Conservation (phyloP, 2,113 vertebrate species). For the Ptilorrhoa leucosticta region DNA sequence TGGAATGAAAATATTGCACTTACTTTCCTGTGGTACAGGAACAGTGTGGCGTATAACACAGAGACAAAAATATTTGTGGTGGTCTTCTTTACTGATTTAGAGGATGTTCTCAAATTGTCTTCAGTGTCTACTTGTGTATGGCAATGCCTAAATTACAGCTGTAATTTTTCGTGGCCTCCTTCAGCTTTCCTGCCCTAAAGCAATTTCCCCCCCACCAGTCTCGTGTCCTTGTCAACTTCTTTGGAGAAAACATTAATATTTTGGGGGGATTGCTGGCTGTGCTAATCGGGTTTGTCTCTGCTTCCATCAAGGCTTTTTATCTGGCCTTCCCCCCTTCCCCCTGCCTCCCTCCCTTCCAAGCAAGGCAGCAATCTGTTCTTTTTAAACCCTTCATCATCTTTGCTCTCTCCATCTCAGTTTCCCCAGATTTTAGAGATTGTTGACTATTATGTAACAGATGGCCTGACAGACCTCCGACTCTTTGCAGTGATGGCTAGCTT, state of each 20-base stretch:
- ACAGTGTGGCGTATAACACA: not conserved
- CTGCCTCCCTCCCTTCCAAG: constrained; percentile 28
- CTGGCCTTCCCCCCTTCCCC: not conserved
- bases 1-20: not conserved
- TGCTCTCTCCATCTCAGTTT: constrained; percentile 62
- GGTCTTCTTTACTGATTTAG: not conserved
- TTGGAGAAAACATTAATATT: constrained; percentile 34
- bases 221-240: constrained; percentile 51
- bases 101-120: not conserved
- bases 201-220: not conserved
- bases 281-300: constrained; percentile 65
- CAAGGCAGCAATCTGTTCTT: constrained; percentile 75
- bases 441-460: constrained; percentile 92
- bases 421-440: constrained; percentile 90
- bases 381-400: constrained; percentile 76
- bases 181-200: constrained; percentile 27
- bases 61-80: not conserved
- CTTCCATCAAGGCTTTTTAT: constrained; percentile 68
- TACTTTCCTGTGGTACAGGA: not conserved
- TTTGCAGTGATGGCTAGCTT: constrained; percentile 89
- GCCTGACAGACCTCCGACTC: constrained; percentile 89
- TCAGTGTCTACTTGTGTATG: not conserved
- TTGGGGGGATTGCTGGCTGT: constrained; percentile 51
- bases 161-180: not conserved
- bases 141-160: not conserved